Percentiles rank a stretch among this genome's conserved stretches.
Evolutionary conservation across 2,797 vertebrate species (phyloP).

Genomic region (Glyptemys insculpta): DNA sequence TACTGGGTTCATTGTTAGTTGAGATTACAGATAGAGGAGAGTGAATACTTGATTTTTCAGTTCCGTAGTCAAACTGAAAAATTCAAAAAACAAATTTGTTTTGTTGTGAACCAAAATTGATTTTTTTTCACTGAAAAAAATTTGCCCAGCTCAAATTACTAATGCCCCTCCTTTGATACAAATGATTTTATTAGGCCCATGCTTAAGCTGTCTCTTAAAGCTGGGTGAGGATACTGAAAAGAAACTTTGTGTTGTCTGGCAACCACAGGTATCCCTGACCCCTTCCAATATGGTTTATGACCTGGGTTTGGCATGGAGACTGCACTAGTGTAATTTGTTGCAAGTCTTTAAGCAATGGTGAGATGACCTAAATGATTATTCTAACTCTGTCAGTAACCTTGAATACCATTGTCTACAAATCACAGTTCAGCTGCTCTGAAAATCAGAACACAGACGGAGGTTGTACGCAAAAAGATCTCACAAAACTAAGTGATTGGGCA

Average conservation of each 20-base stretch:
- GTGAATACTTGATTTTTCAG: background rate
- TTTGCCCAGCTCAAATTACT: background rate
- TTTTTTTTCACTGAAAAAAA: background rate
- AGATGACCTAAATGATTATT: background rate
- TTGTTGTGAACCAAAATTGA: background rate
- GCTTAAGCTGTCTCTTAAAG: conserved; percentile 44
- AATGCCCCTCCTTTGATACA: conserved; percentile 23
- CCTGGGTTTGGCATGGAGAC: background rate
- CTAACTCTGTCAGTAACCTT: background rate
- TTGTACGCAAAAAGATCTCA: background rate
- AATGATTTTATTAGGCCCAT: conserved; percentile 61
- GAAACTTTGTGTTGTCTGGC: background rate
- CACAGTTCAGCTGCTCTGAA: background rate
- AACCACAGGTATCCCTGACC: background rate
- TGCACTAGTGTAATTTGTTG: background rate
- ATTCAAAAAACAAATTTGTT: background rate
- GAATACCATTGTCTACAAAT: background rate
- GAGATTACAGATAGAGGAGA: conserved; percentile 35
- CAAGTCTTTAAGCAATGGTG: background rate
- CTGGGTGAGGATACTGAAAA: conserved; percentile 52
- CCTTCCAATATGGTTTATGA: background rate
- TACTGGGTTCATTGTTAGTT: conserved; percentile 19
- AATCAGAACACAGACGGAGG: background rate
- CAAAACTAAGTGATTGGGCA: no score
- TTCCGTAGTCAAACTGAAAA: background rate